Evolutionary conservation across 1,140 invertebrate species (phyloP).

Genomic region (Heliconius nattereri): DNA sequence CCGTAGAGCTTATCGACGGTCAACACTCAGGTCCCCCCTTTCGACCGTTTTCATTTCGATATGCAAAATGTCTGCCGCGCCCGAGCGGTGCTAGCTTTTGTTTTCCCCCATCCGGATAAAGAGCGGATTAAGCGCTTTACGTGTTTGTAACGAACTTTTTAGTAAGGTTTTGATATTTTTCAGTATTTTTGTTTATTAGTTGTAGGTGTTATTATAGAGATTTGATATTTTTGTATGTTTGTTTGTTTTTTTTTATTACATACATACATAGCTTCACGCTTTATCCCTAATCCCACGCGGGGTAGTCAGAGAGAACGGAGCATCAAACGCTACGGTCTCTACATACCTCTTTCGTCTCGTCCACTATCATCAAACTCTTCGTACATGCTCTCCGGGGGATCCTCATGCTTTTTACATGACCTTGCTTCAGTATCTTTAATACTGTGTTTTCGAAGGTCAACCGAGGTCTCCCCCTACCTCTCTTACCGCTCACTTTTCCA

Average conservation of each 20-base stretch:
- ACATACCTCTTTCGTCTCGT: no score
- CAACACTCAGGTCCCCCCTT: conserved; percentile 26
- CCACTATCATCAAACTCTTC: no score
- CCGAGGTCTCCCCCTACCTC: no score
- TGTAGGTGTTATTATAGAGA: not conserved
- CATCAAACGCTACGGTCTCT: no score
- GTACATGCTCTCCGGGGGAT: no score
- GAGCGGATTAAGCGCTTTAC: not conserved
- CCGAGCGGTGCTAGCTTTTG: conserved; percentile 9
- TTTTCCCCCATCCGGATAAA: not conserved
- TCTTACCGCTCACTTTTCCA: no score
- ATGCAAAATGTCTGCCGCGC: not conserved
- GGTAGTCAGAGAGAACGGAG: no score
- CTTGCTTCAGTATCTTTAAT: no score
- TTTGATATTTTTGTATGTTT: not conserved
- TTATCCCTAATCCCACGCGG: no score
- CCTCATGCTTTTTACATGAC: no score
- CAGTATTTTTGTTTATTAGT: not conserved
- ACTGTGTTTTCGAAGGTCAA: no score
- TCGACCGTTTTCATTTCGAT: not conserved
- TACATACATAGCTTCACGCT: no score
- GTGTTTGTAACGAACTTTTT: conserved; percentile 2
- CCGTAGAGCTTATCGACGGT: conserved; percentile 32
- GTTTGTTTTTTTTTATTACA: not conserved
- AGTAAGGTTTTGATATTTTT: not conserved